A percentile compares a stretch with the other conserved stretches of the same genome.
phyloP scores from a whole-genome alignment of 2,888 invertebrate genomes.

The Griposia aprilina region DNA sequence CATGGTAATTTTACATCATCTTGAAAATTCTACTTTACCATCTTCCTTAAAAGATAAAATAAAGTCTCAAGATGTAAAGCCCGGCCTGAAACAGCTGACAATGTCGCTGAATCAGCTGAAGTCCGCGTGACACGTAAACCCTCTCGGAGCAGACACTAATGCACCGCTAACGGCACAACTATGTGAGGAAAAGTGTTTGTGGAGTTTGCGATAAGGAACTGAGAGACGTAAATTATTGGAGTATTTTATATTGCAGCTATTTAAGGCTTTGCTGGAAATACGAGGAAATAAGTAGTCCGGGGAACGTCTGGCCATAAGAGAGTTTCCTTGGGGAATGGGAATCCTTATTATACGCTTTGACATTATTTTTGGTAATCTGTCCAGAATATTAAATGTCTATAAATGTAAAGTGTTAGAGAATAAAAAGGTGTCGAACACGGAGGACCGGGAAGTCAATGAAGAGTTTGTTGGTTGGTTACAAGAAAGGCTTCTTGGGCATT shows the following conservation, averaged over 20 bases:
- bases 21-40: background rate
- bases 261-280: background rate
- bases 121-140: constrained; percentile 41
- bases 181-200: constrained; percentile 9
- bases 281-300: background rate
- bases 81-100: constrained; percentile 1
- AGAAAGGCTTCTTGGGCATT: background rate
- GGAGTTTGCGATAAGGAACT: background rate
- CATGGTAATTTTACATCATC: too few species aligned
- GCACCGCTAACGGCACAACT: constrained; percentile 46
- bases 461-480: background rate
- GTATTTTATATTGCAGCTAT: background rate
- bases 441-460: background rate
- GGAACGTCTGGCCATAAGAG: background rate
- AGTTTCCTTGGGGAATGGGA: background rate
- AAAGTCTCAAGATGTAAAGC: constrained; percentile 13
- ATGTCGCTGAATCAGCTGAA: constrained; percentile 39
- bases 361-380: background rate
- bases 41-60: constrained; percentile 3
- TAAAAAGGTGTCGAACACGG: background rate
- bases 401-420: background rate
- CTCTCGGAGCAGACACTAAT: constrained; percentile 49
- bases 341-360: background rate
- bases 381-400: background rate
- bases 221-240: background rate